Conservation (phyloP, 2,888 invertebrate genomes). For the Lepas anatifera region DNA sequence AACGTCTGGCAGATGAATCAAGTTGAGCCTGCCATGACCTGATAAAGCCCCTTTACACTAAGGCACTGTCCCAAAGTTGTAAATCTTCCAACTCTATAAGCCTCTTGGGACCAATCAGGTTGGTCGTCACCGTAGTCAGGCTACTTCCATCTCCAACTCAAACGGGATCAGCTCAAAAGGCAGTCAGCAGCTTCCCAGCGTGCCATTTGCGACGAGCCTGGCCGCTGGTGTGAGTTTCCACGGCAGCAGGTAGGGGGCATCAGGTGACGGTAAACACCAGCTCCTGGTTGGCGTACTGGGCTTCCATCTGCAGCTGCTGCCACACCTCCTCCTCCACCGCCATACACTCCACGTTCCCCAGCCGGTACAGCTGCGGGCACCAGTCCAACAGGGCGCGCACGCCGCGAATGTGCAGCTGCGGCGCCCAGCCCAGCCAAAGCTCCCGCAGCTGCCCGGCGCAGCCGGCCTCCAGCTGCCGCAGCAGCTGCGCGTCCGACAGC, state of each 20-base stretch:
- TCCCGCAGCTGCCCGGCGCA: background rate
- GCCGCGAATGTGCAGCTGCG: constrained; percentile 2
- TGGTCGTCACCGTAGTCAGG: too few species aligned
- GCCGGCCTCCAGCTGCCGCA: background rate
- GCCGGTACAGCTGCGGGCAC: background rate
- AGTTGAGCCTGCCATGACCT: too few species aligned
- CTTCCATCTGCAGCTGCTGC: constrained; percentile 2
- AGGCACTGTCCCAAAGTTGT: too few species aligned
- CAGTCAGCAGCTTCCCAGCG: too few species aligned
- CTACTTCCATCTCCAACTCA: too few species aligned
- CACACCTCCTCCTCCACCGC: background rate
- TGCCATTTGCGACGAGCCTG: background rate
- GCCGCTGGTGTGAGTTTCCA: too few species aligned
- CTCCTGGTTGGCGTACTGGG: constrained; percentile 21
- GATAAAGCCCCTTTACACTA: too few species aligned
- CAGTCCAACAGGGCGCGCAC: background rate
- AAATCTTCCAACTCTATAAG: too few species aligned
- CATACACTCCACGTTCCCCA: background rate
- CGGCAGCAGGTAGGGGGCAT: constrained; percentile 47
- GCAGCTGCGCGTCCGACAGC: constrained; percentile 1
- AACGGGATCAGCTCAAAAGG: too few species aligned
- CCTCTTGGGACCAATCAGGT: too few species aligned
- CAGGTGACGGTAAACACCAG: background rate
- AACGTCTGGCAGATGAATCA: too few species aligned
- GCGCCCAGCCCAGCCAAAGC: constrained; percentile 7